A percentile compares a stretch with the other conserved stretches of the same genome.
phyloP scores from a whole-genome alignment of 2,113 vertebrate genomes.

The Neogobius melanostomus region DNA sequence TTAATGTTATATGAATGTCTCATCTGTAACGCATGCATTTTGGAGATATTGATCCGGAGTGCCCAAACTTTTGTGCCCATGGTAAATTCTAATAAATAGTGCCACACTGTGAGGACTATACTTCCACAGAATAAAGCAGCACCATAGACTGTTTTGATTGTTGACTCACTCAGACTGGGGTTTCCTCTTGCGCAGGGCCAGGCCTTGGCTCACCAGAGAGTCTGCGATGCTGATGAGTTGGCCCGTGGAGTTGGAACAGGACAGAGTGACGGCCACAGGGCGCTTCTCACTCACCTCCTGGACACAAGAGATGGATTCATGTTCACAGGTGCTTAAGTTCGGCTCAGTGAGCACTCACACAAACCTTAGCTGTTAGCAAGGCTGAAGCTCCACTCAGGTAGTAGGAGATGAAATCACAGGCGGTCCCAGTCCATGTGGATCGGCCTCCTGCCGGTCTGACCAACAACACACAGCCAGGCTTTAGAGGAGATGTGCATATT shows the following conservation, averaged over 20 bases:
- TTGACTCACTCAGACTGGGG: constrained; percentile 43
- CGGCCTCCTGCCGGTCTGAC: constrained; percentile 87
- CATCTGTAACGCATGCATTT: no score
- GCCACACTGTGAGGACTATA: no score
- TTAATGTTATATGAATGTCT: no score
- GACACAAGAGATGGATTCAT: not conserved
- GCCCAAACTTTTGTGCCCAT: no score
- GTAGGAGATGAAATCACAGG: constrained; percentile 82
- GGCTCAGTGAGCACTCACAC: not conserved
- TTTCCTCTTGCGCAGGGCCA: constrained; percentile 85
- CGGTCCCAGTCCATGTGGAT: constrained; percentile 88
- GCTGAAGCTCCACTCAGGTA: constrained; percentile 81
- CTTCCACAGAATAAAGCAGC: no score
- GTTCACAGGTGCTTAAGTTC: not conserved
- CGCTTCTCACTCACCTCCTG: constrained; percentile 71
- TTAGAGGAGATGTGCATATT: not conserved
- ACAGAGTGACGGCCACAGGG: constrained; percentile 82
- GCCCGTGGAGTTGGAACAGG: constrained; percentile 76
- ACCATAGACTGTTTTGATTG: not conserved
- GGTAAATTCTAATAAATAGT: no score
- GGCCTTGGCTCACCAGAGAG: constrained; percentile 83
- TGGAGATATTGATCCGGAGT: no score
- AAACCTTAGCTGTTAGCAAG: constrained; percentile 82
- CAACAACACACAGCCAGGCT: not conserved
- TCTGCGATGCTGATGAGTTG: constrained; percentile 81